phyloP scores from a whole-genome alignment of 2,797 vertebrate genomes.

The Melanitta fusca region DNA sequence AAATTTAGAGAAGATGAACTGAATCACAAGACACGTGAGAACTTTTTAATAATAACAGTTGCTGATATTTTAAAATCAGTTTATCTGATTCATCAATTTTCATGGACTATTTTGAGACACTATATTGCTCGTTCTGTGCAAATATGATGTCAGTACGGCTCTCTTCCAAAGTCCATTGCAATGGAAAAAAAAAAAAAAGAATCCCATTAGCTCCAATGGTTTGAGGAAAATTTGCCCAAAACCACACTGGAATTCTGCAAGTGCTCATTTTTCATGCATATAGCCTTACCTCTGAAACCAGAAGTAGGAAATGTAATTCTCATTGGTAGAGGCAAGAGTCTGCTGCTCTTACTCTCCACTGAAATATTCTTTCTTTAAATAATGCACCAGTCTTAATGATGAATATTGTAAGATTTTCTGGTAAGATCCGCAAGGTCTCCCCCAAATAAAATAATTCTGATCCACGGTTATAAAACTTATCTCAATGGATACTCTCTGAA shows the following conservation, averaged over 20 bases:
- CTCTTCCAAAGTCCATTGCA: background rate
- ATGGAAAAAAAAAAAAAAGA: background rate
- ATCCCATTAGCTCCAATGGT: fast-evolving
- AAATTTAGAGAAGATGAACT: background rate
- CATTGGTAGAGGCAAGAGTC: background rate
- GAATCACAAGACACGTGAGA: background rate
- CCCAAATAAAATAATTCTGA: background rate
- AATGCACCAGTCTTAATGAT: background rate
- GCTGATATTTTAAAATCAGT: background rate
- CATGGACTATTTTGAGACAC: background rate
- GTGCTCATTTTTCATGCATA: background rate
- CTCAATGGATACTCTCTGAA: background rate
- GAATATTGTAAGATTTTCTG: background rate
- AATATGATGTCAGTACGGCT: background rate
- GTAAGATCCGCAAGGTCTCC: background rate
- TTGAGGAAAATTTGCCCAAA: background rate
- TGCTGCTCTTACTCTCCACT: background rate
- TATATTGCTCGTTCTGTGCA: background rate
- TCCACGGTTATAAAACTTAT: background rate
- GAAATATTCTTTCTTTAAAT: background rate
- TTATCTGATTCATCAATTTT: background rate
- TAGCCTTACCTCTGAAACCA: background rate
- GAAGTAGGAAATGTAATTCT: background rate
- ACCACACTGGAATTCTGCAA: background rate
- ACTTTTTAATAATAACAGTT: background rate